Evolutionary conservation across 92 coral and sea anemone genomes (phyloP).

Genomic region (Porites lobata): DNA sequence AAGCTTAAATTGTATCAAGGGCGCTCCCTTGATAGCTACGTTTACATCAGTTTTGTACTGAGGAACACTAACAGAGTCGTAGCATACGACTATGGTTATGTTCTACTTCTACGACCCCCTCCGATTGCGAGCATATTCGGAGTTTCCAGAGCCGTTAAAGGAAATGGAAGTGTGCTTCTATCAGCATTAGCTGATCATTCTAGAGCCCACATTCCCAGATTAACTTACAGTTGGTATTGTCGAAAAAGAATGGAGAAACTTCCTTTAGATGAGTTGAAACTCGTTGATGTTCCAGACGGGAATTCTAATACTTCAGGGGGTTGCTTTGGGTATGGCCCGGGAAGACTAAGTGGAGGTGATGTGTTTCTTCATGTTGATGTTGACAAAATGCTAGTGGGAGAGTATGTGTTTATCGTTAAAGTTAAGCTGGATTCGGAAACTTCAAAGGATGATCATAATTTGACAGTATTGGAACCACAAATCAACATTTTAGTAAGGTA

Average conservation of each 20-base stretch:
- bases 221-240: conserved; percentile 49
- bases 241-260: conserved; percentile 33
- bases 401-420: not conserved
- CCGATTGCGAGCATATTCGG: conserved; percentile 31
- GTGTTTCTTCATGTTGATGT: conserved; percentile 16
- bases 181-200: conserved; percentile 23
- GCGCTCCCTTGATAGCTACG: not conserved
- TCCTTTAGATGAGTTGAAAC: conserved; percentile 19
- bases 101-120: conserved; percentile 25
- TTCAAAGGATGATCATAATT: conserved; percentile 47
- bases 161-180: conserved; percentile 30
- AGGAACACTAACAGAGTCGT: not conserved
- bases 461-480: conserved; percentile 51
- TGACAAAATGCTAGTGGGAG: not conserved
- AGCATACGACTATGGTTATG: conserved; percentile 44
- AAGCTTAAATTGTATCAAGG: not conserved
- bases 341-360: conserved; percentile 21
- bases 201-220: not conserved
- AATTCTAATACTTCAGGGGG: conserved; percentile 30
- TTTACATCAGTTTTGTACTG: conserved; percentile 9
- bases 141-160: conserved; percentile 27
- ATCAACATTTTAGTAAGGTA: conserved; percentile 61
- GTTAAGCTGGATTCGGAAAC: conserved; percentile 23
- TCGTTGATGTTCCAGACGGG: conserved; percentile 28
- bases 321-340: conserved; percentile 61